Base-by-base conservation (phyloP, 2,888 invertebrate genomes). In the Philereme transversata region DNA sequence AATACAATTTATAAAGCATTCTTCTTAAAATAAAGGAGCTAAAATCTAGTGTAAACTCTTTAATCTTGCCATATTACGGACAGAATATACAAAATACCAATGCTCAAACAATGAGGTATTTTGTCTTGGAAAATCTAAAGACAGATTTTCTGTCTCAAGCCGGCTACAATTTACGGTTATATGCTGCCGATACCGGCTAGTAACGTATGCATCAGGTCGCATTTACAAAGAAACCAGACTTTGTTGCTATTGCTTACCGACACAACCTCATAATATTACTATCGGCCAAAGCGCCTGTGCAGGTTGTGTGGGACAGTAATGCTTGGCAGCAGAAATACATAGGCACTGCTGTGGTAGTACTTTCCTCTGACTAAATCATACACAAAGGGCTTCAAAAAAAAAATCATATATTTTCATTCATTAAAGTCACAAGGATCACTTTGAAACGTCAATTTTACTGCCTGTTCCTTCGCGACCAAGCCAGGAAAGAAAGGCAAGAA, bases 151-250 rank as follows among this genome's bases (percentile, higher is more conserved):
- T 59, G 64, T 71, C 70, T 65, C 60, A 62, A 64, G 57, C 65
- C 68, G 59, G 70, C 52, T 57, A 69, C 63, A 71, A 81, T 81
- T 80, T 81, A 82, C 73, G 77, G 79, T 77, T 79, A 81, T 80
- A 61, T 72, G 81, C 63, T 68, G 72, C 74, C 75, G 78, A 82
- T 80, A 79, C 67, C 73, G 66, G 72, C 60, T 68, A 53, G 63
- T 68, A 78, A 79, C 70, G 72, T 65, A 76, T 76, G 77, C 69
- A 68, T 67, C 67, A 54, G 64, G 56, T 65, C 66, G 61, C 54
- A 50, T 60, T 65, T 52, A 63, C 71, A 67, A 67, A 70, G 51
- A 59, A 60, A 45, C 22, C 44, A 40, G 38, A 44, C 38, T 10
- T 7, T 38, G 33, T 45, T 9, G 22, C 51, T 51, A 43, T 22